Percentiles rank a stretch among this genome's conserved stretches.
Evolutionary conservation across 2,888 invertebrate genomes (phyloP).

Genomic region (Lamellibrachia columna): DNA sequence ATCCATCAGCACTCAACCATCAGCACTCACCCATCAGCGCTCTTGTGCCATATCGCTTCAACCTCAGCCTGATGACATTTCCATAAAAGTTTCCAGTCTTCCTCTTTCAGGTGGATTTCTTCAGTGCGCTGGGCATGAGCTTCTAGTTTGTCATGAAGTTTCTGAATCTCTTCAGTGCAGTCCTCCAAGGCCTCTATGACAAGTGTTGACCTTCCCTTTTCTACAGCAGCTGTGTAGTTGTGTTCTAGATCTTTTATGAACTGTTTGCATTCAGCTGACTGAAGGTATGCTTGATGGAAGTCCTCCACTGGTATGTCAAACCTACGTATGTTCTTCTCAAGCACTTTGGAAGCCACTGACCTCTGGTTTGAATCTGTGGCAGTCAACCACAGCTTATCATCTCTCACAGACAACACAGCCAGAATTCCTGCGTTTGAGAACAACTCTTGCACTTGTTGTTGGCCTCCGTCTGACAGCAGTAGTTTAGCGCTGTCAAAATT

Average conservation of each 20-base stretch:
- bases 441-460: not conserved
- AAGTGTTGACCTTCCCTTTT: not conserved
- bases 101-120: not conserved
- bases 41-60: not conserved
- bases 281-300: not conserved
- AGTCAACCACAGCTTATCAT: not conserved
- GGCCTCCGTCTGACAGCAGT: not conserved
- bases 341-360: not conserved
- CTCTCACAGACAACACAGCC: not conserved
- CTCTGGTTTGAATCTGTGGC: not conserved
- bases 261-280: not conserved
- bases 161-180: not conserved
- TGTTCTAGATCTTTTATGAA: not conserved
- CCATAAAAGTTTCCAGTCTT: not conserved
- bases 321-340: not conserved
- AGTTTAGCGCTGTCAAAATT: not conserved
- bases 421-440: not conserved
- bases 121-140: not conserved
- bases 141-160: not conserved
- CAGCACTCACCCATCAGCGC: not conserved
- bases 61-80: not conserved
- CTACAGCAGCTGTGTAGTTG: not conserved
- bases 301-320: not conserved
- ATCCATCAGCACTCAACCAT: not conserved
- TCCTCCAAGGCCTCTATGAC: not conserved